Base-by-base conservation (phyloP, 2,113 vertebrate species). In the Barnardius zonarius region DNA sequence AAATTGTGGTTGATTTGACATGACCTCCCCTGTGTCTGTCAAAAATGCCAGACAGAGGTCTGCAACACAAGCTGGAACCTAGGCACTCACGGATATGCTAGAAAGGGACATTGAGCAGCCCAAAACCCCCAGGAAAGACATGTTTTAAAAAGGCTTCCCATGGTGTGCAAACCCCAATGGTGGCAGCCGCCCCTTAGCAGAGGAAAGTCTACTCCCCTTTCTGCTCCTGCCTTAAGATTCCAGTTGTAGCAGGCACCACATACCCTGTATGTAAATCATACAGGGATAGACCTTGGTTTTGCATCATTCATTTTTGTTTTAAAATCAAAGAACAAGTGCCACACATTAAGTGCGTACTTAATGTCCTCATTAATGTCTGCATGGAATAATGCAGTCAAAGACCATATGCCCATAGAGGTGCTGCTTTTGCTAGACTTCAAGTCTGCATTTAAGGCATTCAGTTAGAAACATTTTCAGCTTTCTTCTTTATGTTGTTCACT, bases 311-410 rank as follows among this genome's bases (percentile, higher is more conserved):
- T 57, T 59, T 63, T 43, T 62, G 55, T n/a, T 51, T 54, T 3
- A 54, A 62, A 77, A 82, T 13, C n/a, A 62, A 73, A 24, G 28
- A 55, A 16, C 27, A 39, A 55, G 13, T 20, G 24, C 28, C 52
- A 55, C 41, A 51, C 25, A 11, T 75, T 33, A 46, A 66, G 33
- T 4, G 2, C 8, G 31, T 37, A 17, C 18, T 62, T 25, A 54
- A 11, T 0, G 0, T 12, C 35, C 90, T 49, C 33, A 2, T 75
- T 72, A 48, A 30, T 2, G 7, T 22, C 49, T 85, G 13, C 31
- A 20, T 25, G 22, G 33, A 59, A 61, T 66, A 55, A 39, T 14
- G 10, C 2, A 9, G 35, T 28, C 20, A 31, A 19, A 49, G 11
- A 62, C 19, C 7, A 13, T 0, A 1, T 18, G 16, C n/a, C 49